These are phyloP conservation scores for Ecdyonurus torrentis DNA, from an alignment of 2,888 invertebrate species.

Conservation along the genomic window DNA sequence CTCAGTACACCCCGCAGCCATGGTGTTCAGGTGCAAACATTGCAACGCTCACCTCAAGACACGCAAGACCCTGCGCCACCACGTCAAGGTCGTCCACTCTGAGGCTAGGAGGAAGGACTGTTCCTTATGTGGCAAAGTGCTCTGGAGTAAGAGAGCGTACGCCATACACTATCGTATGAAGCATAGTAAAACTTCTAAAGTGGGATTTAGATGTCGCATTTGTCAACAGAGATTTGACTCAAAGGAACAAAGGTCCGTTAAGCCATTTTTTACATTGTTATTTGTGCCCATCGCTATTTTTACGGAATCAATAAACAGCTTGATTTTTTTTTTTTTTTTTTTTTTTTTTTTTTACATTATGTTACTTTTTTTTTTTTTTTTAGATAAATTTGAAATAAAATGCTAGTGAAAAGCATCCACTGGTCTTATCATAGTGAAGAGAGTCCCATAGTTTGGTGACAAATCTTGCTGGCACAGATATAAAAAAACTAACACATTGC, in stretches of 20 bases:
- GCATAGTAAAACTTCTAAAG: conserved; percentile 27
- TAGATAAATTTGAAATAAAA: not conserved
- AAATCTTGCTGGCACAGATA: too few species aligned
- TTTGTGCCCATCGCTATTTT: too few species aligned
- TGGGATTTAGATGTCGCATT: conserved; percentile 19
- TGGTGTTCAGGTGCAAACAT: conserved; percentile 28
- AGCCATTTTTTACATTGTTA: too few species aligned
- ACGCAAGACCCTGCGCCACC: conserved; percentile 26
- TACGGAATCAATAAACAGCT: too few species aligned
- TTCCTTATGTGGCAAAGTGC: conserved; percentile 26
- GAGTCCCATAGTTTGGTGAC: too few species aligned
- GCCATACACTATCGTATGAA: conserved; percentile 28
- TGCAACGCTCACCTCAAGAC: conserved; percentile 26
- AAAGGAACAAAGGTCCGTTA: conserved; percentile 31
- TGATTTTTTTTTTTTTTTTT: too few species aligned
- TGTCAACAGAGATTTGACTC: conserved; percentile 30
- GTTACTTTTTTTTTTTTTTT: not conserved
- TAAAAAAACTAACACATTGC: too few species aligned
- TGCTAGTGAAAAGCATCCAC: not conserved
- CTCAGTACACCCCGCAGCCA: conserved; percentile 12
- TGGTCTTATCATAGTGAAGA: too few species aligned
- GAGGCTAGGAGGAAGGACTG: conserved; percentile 16
- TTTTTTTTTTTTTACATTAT: not conserved
- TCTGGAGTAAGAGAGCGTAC: conserved; percentile 26
- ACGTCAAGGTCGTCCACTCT: conserved; percentile 22